Percentiles rank a stretch among this genome's conserved stretches.
Evolutionary conservation across 2,888 invertebrate species (phyloP).

Genomic region (Euzetes globulus): DNA sequence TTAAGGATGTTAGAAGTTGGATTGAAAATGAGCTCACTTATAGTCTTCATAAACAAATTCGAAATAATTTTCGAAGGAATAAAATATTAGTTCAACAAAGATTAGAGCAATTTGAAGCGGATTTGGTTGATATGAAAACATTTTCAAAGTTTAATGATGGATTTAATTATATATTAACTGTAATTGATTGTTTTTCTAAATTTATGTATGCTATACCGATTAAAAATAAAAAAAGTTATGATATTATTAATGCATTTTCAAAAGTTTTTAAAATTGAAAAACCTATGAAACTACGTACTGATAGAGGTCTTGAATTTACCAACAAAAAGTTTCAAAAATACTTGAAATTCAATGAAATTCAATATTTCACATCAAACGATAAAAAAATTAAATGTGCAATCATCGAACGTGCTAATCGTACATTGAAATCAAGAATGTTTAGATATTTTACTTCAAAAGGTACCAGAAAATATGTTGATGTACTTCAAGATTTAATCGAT

Average conservation of each 20-base stretch:
- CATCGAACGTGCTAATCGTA: constrained; percentile 44
- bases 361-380: constrained; percentile 43
- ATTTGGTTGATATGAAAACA: constrained; percentile 40
- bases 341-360: constrained; percentile 38
- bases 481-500: neutral
- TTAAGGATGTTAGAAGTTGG: constrained; percentile 31
- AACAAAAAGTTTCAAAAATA: constrained; percentile 38
- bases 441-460: constrained; percentile 41
- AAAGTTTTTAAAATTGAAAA: constrained; percentile 35
- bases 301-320: constrained; percentile 19
- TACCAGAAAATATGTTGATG: neutral
- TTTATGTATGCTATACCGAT: constrained; percentile 42
- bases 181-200: constrained; percentile 43
- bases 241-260: constrained; percentile 39
- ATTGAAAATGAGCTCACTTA: constrained; percentile 32
- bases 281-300: constrained; percentile 40
- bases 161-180: constrained; percentile 41
- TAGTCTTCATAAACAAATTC: constrained; percentile 36
- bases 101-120: constrained; percentile 42
- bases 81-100: constrained; percentile 39
- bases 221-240: constrained; percentile 40
- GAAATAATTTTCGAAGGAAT: constrained; percentile 35
- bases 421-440: constrained; percentile 43
- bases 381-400: constrained; percentile 44
- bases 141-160: constrained; percentile 40